Evolutionary conservation across 2,797 vertebrate genomes (phyloP).

Genomic region (Onychomys leucogaster): DNA sequence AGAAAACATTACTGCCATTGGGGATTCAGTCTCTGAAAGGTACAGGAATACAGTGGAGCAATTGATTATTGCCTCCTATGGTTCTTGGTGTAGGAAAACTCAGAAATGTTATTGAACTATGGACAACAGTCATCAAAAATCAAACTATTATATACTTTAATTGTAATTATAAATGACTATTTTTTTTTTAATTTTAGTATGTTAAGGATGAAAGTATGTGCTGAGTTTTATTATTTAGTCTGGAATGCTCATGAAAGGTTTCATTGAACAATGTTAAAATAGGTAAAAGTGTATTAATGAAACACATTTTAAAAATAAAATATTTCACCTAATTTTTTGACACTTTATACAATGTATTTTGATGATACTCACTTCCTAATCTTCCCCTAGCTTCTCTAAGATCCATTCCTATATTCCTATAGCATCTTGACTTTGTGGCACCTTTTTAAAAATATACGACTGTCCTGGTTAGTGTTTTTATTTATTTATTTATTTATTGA

Average conservation of each 20-base stretch:
- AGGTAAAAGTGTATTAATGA: background rate
- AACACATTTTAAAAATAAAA: background rate
- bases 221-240: background rate
- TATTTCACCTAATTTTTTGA: background rate
- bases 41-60: background rate
- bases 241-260: background rate
- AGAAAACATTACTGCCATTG: background rate
- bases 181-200: background rate
- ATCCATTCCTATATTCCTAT: background rate
- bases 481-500: too few relatives aligned
- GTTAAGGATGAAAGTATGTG: background rate
- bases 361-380: background rate
- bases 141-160: background rate
- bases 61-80: background rate
- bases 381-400: background rate
- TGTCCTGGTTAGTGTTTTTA: background rate
- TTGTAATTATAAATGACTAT: background rate
- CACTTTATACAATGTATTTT: background rate
- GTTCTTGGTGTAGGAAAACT: background rate
- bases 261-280: background rate
- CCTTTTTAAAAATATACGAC: background rate
- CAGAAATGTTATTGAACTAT: background rate
- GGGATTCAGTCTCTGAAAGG: background rate
- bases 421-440: background rate
- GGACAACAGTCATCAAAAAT: background rate